These are phyloP conservation scores for Speoplatyrhinus poulsoni DNA, from an alignment of 2,113 vertebrate species.

Conservation along the genomic window DNA sequence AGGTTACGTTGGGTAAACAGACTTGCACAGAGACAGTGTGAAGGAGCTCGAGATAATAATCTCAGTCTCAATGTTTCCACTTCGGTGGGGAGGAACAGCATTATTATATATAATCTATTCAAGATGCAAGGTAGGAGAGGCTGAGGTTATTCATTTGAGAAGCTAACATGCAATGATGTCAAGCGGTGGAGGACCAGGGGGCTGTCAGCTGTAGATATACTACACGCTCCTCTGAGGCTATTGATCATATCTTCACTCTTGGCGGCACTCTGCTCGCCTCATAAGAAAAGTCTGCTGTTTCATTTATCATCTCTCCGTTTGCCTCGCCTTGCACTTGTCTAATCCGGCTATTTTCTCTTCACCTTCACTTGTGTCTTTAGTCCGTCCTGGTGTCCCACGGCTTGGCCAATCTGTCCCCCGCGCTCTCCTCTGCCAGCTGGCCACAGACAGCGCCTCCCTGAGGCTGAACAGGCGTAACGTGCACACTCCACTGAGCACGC, in stretches of 20 bases:
- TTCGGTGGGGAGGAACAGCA: no score
- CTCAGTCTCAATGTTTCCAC: background rate
- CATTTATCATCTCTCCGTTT: conserved; percentile 6
- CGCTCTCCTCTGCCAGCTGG: conserved; percentile 69
- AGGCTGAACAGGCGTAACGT: conserved; percentile 72
- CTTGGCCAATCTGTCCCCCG: conserved; percentile 70
- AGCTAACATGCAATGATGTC: no score
- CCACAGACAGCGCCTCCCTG: conserved; percentile 63
- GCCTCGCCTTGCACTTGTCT: conserved; percentile 29
- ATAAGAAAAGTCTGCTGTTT: conserved; percentile 7
- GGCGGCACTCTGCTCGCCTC: background rate
- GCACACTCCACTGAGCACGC: conserved; percentile 65
- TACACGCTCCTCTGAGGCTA: background rate
- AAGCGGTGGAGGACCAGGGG: no score
- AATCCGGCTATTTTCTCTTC: conserved; percentile 54
- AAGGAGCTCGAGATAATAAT: conserved; percentile 30
- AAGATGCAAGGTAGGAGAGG: conserved; percentile 29
- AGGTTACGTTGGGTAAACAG: conserved; percentile 42
- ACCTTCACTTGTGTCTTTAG: conserved; percentile 64
- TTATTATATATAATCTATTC: no score
- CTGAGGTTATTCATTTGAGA: background rate
- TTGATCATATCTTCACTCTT: conserved; percentile 11
- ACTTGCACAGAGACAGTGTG: conserved; percentile 20
- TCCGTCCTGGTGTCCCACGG: conserved; percentile 60
- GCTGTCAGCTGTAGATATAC: background rate